Evolutionary conservation across 1,140 invertebrate species (phyloP), one percentile per base, ranked within the genome.

Genomic region (Adelges cooleyi): DNA sequence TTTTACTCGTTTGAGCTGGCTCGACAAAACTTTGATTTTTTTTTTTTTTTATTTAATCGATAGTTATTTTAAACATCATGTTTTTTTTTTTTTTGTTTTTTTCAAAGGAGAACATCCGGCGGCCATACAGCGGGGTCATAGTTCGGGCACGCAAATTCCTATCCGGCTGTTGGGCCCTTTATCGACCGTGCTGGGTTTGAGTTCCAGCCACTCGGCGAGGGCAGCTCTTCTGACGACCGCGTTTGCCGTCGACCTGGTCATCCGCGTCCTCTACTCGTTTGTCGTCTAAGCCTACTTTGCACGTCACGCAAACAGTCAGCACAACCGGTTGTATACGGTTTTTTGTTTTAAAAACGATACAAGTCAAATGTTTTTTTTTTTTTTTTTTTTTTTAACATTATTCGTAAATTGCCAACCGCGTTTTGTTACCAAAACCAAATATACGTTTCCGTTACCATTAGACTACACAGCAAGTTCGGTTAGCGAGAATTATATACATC

Each of bases 61-160:
- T 40, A 6, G 6, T 49, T 6, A 49, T 9, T 17, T 9, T 49
- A 9, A 9, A 9, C 17, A 6, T 17, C 46, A 50, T 11, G 11
- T 10, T 6, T 44, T 38, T 15, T 33, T 9, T 8, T n/a, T n/a
- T n/a, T n/a, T 33, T 33, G 29, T 67, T 17, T 53, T 66, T 27
- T 66, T 65, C 67, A 29, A 71, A 80, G 78, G 77, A 50, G 78
- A 80, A 69, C 77, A 79, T 72, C 78, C 78, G 53, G 78, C 78
- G 9, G 78, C 78, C 9, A 80, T 79, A 77, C 78, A 79, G 71
- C 73, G 78, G 53, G 78, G 78, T 1, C 79, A 79, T 69, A 80
- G 78, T 70, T 76, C 75, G 48, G 78, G 78, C 27, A 78, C 76
- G 1, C 77, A 76, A 5, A 77, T 79, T 53, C 77, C 77, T n/a